Evolutionary conservation across 2,888 invertebrate species (phyloP).

Genomic region (Sphecodes monilicornis): DNA sequence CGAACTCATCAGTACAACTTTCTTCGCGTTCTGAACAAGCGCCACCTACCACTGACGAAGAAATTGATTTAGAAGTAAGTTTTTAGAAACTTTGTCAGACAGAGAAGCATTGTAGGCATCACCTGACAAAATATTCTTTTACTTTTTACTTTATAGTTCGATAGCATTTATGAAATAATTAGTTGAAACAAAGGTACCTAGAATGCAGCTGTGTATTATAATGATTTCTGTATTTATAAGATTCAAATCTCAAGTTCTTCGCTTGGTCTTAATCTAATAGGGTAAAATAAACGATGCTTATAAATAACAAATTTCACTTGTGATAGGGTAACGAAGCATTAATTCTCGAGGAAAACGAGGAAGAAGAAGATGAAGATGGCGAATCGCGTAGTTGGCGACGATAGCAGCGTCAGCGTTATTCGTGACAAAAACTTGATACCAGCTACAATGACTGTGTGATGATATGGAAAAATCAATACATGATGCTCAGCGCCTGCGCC

Average conservation of each 20-base stretch:
- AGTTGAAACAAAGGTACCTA: background rate
- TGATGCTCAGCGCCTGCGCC: constrained; percentile 69
- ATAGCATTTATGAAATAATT: background rate
- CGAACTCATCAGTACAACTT: constrained; percentile 69
- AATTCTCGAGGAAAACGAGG: constrained; percentile 92
- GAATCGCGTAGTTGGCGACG: constrained; percentile 96
- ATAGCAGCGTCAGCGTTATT: constrained; percentile 86
- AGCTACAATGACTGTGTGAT: constrained; percentile 71
- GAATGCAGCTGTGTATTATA: background rate
- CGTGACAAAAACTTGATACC: constrained; percentile 74
- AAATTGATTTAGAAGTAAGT: constrained; percentile 82
- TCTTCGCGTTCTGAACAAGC: constrained; percentile 79
- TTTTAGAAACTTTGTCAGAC: background rate
- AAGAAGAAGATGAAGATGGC: constrained; percentile 94
- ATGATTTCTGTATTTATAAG: background rate
- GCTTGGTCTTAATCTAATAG: background rate
- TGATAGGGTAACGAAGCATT: constrained; percentile 86
- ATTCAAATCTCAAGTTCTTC: background rate
- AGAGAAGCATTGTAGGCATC: background rate
- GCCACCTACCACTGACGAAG: constrained; percentile 78
- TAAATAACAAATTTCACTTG: constrained; percentile 22
- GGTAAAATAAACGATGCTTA: background rate
- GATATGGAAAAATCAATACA: constrained; percentile 68
- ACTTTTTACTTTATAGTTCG: background rate
- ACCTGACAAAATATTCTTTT: background rate